A percentile compares a stretch with the other conserved stretches of the same genome.
phyloP scores from a whole-genome alignment of 2,888 invertebrate species.

The Onchidella celtica region DNA sequence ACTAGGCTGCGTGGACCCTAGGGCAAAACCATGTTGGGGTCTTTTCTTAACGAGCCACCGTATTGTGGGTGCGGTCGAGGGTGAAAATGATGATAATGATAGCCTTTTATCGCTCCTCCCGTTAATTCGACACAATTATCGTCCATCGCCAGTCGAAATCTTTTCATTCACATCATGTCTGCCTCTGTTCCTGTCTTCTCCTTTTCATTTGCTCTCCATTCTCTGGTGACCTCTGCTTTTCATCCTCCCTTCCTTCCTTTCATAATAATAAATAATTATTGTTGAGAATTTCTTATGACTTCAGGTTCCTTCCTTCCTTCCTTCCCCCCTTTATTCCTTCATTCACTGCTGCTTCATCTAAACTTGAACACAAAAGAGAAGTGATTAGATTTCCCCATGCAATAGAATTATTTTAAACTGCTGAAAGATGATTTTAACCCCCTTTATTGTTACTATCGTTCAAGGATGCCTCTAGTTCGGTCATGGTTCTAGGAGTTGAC shows the following conservation, averaged over 20 bases:
- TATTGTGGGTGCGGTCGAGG: not conserved
- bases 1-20: not conserved
- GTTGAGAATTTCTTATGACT: not conserved
- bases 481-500: too few relatives aligned
- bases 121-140: slow-evolving; percentile 22
- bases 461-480: too few relatives aligned
- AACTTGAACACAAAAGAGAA: too few relatives aligned
- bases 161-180: too few relatives aligned
- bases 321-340: not conserved
- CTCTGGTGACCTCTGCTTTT: not conserved
- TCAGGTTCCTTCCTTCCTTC: not conserved
- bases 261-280: not conserved
- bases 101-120: not conserved
- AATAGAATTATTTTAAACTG: too few relatives aligned
- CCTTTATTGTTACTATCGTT: too few relatives aligned
- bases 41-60: slow-evolving; percentile 7
- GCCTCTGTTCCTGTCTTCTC: not conserved
- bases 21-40: not conserved
- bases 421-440: too few relatives aligned
- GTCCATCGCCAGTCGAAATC: not conserved
- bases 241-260: not conserved
- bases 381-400: too few relatives aligned
- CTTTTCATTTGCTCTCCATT: not conserved
- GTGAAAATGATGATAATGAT: slow-evolving; percentile 19
- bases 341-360: not conserved